These are phyloP conservation scores for Samia ricini DNA, from an alignment of 1,140 invertebrate genomes.

Conservation along the genomic window DNA sequence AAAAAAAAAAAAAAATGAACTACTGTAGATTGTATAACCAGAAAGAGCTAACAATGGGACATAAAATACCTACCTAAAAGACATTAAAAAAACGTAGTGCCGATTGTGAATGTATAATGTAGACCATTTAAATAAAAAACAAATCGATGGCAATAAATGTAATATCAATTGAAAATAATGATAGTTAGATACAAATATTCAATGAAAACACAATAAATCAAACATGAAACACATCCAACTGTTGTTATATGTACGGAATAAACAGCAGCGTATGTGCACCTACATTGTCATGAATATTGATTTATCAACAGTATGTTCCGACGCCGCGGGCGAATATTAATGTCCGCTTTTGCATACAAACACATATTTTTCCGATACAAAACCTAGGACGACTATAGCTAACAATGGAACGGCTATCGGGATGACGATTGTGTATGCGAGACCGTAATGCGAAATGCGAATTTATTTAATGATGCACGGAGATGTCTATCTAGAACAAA, in stretches of 20 bases:
- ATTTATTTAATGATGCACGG: constrained; percentile 1
- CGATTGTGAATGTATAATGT: neutral
- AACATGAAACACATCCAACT: neutral
- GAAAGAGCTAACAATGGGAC: too few species aligned
- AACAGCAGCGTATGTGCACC: too few species aligned
- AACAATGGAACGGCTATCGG: constrained; percentile 51
- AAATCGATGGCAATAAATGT: neutral
- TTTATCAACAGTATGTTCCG: constrained; percentile 29
- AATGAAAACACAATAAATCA: neutral
- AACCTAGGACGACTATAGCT: constrained; percentile 26
- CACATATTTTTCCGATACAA: constrained; percentile 48
- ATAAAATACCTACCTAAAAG: too few species aligned
- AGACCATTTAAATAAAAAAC: neutral
- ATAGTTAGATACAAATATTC: neutral
- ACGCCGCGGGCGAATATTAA: constrained; percentile 49
- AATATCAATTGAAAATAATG: neutral
- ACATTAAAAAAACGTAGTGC: too few species aligned
- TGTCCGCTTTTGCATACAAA: constrained; percentile 65
- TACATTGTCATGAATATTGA: constrained; percentile 54
- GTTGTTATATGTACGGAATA: constrained; percentile 2
- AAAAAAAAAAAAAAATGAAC: too few species aligned
- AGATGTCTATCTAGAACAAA: neutral
- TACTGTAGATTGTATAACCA: too few species aligned
- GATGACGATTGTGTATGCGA: constrained; percentile 10
- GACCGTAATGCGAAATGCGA: constrained; percentile 13